Conservation (phyloP, 2,113 vertebrate species). For the Mandrillus leucophaeus region DNA sequence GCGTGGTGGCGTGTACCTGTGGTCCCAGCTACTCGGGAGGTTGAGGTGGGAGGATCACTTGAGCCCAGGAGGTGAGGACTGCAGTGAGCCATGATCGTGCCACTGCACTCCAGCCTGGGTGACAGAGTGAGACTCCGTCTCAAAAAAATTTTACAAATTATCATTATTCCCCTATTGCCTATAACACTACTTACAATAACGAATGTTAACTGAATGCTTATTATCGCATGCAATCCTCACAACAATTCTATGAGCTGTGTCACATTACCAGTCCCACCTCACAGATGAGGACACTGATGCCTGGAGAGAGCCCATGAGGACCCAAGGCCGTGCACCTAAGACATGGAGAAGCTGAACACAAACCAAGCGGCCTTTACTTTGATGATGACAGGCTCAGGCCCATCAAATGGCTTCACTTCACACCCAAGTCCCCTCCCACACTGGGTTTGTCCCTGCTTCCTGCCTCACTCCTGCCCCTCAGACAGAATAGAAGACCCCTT, state of each 20-base stretch:
- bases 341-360: not conserved
- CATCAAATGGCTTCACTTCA: not conserved
- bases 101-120: no score
- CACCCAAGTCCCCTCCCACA: not conserved
- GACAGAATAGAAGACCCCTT: not conserved
- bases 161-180: not conserved
- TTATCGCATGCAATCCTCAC: not conserved
- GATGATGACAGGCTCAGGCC: not conserved
- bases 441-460: not conserved
- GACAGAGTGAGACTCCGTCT: no score
- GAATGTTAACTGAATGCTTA: not conserved
- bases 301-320: not conserved
- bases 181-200: not conserved
- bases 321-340: not conserved
- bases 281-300: not conserved
- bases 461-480: not conserved
- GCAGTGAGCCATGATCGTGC: no score
- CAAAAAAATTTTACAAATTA: no score
- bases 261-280: not conserved
- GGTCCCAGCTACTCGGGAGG: no score
- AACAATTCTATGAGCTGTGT: not conserved
- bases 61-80: no score
- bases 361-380: not conserved
- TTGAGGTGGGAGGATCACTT: no score
- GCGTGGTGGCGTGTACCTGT: no score